Percentiles rank a stretch among this genome's conserved stretches.
phyloP scores from a whole-genome alignment of 1,140 invertebrate species.

The Drosophila varians region DNA sequence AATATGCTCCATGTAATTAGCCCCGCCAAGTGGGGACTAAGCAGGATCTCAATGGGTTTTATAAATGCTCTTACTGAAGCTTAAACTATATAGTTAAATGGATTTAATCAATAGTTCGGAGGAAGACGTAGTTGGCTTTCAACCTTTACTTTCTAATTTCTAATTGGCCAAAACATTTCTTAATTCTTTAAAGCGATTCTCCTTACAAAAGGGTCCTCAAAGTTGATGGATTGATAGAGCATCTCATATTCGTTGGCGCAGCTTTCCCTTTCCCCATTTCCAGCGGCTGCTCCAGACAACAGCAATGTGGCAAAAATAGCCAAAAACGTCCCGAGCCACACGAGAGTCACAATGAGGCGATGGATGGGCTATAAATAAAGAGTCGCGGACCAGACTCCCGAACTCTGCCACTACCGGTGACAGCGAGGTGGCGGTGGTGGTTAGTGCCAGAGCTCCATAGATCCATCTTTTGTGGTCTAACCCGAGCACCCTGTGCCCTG shows the following conservation, averaged over 20 bases:
- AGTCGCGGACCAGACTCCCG: conserved; percentile 55
- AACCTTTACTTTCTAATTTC: too few relatives aligned
- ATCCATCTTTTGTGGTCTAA: conserved; percentile 25
- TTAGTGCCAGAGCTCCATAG: conserved; percentile 5
- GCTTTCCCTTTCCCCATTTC: conserved; percentile 38
- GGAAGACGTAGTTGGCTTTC: too few relatives aligned
- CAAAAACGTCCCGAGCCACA: conserved; percentile 65
- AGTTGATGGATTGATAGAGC: conserved; percentile 11
- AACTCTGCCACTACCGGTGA: conserved; percentile 10
- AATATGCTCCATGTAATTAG: conserved; percentile 81
- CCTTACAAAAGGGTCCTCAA: background rate
- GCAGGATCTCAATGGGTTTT: background rate
- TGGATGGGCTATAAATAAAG: conserved; percentile 77
- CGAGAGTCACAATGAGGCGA: conserved; percentile 67
- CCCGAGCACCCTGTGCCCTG: conserved; percentile 35
- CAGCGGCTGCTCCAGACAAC: conserved; percentile 57
- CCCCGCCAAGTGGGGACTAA: conserved; percentile 53
- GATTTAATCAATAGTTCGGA: too few relatives aligned
- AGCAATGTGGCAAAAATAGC: conserved; percentile 71
- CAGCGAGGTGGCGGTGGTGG: background rate
- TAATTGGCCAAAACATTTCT: too few relatives aligned
- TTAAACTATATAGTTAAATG: too few relatives aligned
- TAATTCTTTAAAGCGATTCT: background rate
- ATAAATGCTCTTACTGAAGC: conserved; percentile 9
- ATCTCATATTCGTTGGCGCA: conserved; percentile 16